Evolutionary conservation across 1,140 invertebrate species (phyloP).

Genomic region (Drosophila equinoxialis): DNA sequence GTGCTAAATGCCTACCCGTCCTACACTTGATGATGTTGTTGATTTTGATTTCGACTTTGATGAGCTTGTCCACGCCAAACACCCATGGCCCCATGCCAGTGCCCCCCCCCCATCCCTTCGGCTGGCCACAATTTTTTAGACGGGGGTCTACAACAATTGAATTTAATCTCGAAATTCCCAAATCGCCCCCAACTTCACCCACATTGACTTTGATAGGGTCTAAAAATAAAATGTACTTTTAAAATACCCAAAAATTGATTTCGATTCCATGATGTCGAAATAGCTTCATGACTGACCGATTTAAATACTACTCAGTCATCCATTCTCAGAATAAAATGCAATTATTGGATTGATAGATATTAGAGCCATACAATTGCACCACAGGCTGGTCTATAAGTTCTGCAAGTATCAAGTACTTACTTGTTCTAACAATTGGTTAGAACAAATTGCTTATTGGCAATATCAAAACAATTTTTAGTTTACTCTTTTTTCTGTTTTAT

Average conservation of each 20-base stretch:
- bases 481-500: no score
- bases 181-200: not conserved
- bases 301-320: not conserved
- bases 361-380: no score
- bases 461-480: no score
- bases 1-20: constrained; percentile 58
- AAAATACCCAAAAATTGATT: constrained; percentile 5
- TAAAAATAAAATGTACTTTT: constrained; percentile 6
- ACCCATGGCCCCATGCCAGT: not conserved
- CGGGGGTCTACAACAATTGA: constrained; percentile 1
- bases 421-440: no score
- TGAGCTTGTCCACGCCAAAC: constrained; percentile 6
- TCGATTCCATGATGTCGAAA: not conserved
- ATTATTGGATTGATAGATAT: no score
- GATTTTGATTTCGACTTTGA: constrained; percentile 8
- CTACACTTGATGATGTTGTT: constrained; percentile 24
- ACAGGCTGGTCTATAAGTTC: no score
- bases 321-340: not conserved
- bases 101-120: not conserved
- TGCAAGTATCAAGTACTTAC: no score
- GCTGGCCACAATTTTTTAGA: not conserved
- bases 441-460: no score
- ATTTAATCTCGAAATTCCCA: not conserved
- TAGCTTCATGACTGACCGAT: not conserved
- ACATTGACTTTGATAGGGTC: constrained; percentile 1